Evolutionary conservation across 2,888 invertebrate species (phyloP).

Genomic region (Barypeithes pellucidus): DNA sequence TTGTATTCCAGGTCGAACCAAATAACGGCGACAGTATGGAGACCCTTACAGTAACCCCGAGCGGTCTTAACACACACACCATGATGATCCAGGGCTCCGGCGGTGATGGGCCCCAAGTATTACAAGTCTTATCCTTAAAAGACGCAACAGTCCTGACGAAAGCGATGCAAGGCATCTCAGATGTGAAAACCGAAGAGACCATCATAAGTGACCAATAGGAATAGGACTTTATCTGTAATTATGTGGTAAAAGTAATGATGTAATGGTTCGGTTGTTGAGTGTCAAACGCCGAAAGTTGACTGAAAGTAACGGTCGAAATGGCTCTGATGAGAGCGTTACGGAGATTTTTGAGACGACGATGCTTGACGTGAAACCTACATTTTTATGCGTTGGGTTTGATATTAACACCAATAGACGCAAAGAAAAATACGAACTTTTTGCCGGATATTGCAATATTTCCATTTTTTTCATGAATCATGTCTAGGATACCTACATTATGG

Average conservation of each 20-base stretch:
- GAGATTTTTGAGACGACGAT: no score
- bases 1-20: constrained; percentile 78
- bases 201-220: constrained; percentile 71
- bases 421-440: no score
- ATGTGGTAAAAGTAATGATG: constrained; percentile 22
- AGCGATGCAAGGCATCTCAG: constrained; percentile 82
- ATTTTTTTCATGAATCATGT: no score
- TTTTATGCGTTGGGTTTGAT: background rate
- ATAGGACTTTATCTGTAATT: constrained; percentile 47
- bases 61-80: constrained; percentile 81
- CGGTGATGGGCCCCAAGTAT: constrained; percentile 82
- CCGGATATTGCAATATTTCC: no score
- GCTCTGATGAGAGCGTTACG: background rate
- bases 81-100: constrained; percentile 85
- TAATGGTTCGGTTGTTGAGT: background rate
- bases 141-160: constrained; percentile 88
- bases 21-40: constrained; percentile 82
- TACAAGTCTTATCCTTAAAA: constrained; percentile 89
- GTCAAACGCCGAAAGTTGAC: background rate
- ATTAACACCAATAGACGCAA: no score
- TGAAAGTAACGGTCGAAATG: background rate
- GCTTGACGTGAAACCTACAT: no score
- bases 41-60: constrained; percentile 81
- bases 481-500: no score
- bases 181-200: constrained; percentile 82